Conservation (phyloP, 2,888 invertebrate genomes). For the Lepeophtheirus nordmannii region DNA sequence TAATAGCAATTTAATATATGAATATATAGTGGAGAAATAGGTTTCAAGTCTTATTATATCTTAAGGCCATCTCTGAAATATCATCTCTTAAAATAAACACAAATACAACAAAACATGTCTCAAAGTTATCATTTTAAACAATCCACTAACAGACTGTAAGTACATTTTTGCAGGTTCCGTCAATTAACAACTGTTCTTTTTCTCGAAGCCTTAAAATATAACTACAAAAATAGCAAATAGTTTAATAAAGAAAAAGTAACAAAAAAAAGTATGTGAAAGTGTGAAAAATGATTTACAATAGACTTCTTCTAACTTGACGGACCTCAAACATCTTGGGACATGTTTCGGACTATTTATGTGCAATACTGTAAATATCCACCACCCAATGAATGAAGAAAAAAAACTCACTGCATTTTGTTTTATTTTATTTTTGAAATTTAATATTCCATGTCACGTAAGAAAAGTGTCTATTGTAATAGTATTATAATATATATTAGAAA, state of each 20-base stretch:
- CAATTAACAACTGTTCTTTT: neutral
- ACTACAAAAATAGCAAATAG: neutral
- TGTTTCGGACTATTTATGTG: neutral
- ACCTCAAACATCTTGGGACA: neutral
- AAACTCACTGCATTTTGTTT: too few relatives aligned
- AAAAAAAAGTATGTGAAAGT: neutral
- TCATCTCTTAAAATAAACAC: neutral
- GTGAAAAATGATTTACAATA: neutral
- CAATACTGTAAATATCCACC: too few relatives aligned
- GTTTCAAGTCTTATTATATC: neutral
- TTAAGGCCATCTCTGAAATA: neutral
- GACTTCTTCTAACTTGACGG: constrained; percentile 7
- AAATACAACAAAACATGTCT: too few relatives aligned
- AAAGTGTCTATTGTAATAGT: neutral
- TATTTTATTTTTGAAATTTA: too few relatives aligned
- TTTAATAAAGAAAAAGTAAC: neutral
- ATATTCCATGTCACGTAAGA: neutral
- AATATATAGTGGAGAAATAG: too few relatives aligned
- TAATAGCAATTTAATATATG: too few relatives aligned
- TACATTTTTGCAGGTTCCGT: neutral
- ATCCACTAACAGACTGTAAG: neutral
- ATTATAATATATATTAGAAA: neutral
- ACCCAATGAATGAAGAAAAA: too few relatives aligned
- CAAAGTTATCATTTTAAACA: neutral
- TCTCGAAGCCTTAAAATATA: neutral